phyloP scores from a whole-genome alignment of 2,113 vertebrate species.

The Epinephelus lanceolatus region DNA sequence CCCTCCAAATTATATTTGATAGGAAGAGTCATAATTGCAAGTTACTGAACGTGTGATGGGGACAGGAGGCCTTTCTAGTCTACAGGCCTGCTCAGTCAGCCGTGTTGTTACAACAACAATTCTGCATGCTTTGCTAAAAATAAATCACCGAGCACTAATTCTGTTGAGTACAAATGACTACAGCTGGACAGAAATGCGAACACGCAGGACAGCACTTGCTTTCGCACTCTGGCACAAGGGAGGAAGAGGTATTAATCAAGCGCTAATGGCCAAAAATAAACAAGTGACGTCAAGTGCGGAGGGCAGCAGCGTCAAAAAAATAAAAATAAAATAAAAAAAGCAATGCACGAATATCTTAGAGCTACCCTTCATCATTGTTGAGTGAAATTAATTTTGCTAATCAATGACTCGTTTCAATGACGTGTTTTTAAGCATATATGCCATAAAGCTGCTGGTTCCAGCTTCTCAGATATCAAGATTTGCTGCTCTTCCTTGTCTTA shows the following conservation, averaged over 20 bases:
- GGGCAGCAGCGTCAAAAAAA: not conserved
- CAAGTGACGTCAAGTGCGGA: conserved; percentile 20
- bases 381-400: not conserved
- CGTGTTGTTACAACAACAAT: conserved; percentile 28
- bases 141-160: conserved; percentile 42
- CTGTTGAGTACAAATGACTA: conserved; percentile 19
- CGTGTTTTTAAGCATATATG: not conserved
- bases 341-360: not conserved
- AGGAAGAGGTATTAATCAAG: conserved; percentile 20
- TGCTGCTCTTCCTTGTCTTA: not conserved
- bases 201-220: conserved; percentile 15
- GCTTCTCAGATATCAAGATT: not conserved
- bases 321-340: not conserved
- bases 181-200: conserved; percentile 28
- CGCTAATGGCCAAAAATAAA: conserved; percentile 37
- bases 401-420: rapidly evolving
- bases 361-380: not conserved
- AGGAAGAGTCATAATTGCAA: conserved; percentile 18
- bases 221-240: conserved; percentile 11
- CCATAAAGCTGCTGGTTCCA: not conserved
- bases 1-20: not conserved
- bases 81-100: not conserved
- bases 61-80: conserved; percentile 4
- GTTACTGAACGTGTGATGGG: conserved; percentile 10
- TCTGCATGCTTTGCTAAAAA: conserved; percentile 50